These are phyloP conservation scores for Brachionus rotundiformis DNA, from an alignment of 1,140 invertebrate species.

Conservation along the genomic window DNA sequence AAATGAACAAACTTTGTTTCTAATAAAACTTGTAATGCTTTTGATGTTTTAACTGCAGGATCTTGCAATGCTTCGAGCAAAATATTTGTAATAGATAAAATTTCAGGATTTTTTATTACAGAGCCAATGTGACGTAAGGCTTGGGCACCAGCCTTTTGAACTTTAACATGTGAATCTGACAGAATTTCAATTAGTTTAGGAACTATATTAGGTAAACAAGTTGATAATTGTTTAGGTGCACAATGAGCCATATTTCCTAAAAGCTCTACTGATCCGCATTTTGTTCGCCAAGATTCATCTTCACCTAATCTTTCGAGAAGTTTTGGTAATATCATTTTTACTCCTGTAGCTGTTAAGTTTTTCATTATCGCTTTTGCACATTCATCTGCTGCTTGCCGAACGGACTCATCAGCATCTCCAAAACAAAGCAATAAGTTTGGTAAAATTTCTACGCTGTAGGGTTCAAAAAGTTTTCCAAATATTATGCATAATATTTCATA, in stretches of 20 bases:
- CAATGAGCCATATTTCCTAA: slow-evolving; percentile 86
- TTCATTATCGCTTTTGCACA: slow-evolving; percentile 90
- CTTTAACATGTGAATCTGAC: slow-evolving; percentile 94
- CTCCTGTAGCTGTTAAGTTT: slow-evolving; percentile 90
- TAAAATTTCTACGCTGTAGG: slow-evolving; percentile 94
- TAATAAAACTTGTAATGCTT: slow-evolving; percentile 81
- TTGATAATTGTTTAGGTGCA: slow-evolving; percentile 95
- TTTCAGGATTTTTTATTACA: slow-evolving; percentile 97
- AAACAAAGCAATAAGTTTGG: slow-evolving; percentile 92
- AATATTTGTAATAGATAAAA: slow-evolving; percentile 89
- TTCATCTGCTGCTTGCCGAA: slow-evolving; percentile 74
- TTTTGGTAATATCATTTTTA: slow-evolving; percentile 88
- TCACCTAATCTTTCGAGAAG: slow-evolving; percentile 87
- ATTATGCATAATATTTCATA: slow-evolving; percentile 95
- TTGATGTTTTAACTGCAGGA: slow-evolving; percentile 86
- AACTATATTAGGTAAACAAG: slow-evolving; percentile 93
- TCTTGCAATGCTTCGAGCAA: slow-evolving; percentile 90
- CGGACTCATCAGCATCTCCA: slow-evolving; percentile 82
- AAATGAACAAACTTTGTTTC: slow-evolving; percentile 99
- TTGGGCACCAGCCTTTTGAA: slow-evolving; percentile 92
- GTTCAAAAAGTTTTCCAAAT: slow-evolving; percentile 92
- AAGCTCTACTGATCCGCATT: slow-evolving; percentile 89
- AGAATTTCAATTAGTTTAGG: slow-evolving; percentile 96
- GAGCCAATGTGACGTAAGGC: slow-evolving; percentile 94
- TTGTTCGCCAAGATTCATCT: slow-evolving; percentile 97